Evolutionary conservation across 1,140 invertebrate genomes (phyloP), one percentile per base, ranked within the genome.

Genomic region (Lasaia peninsularis): DNA sequence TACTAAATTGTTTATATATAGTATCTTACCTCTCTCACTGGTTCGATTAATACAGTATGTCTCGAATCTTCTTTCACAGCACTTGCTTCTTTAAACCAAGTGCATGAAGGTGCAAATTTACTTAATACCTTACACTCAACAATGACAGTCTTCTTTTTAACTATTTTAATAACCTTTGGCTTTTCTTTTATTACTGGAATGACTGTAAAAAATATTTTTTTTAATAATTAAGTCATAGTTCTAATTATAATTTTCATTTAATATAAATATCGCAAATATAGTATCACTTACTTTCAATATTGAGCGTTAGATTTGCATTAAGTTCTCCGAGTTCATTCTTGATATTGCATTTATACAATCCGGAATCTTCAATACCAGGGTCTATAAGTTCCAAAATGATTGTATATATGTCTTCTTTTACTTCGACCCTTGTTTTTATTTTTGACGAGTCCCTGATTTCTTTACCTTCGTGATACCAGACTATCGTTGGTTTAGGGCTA

Each of bases 341-440:
- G 61, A 99, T 97, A 75, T 98, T 98, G 83, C 98, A 99, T 88
- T 99, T 99, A 90, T 99, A 99, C 31, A 98, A 91, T 34, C 98
- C 98, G 69, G 98, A 98, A 90, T 99, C 98, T 73, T 97, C 95
- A 62, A 96, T 93, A 69, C 95, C 95, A 58, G 98, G 98, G 90
- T 98, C 96, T 90, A 95, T 94, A 8, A 99, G 90, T 85, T 97
- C 96, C 58, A 99, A 87, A 78, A 95, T 94, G 35, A 98, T 96
- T 53, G 96, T 95, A 81, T 98, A 99, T 69, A 96, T 92, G 69
- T 96, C 94, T 67, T 96, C 93, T 65, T 93, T 93, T 54, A 96
- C 93, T 80, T 96, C 93, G 69, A 97, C 92, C 81, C 92, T 94
- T 77, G 92, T 93, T 37, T 92, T 92, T 54, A 97, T 94, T 90